These are phyloP conservation scores for Lophura nycthemera DNA, from an alignment of 2,113 vertebrate genomes.

Conservation along the genomic window DNA sequence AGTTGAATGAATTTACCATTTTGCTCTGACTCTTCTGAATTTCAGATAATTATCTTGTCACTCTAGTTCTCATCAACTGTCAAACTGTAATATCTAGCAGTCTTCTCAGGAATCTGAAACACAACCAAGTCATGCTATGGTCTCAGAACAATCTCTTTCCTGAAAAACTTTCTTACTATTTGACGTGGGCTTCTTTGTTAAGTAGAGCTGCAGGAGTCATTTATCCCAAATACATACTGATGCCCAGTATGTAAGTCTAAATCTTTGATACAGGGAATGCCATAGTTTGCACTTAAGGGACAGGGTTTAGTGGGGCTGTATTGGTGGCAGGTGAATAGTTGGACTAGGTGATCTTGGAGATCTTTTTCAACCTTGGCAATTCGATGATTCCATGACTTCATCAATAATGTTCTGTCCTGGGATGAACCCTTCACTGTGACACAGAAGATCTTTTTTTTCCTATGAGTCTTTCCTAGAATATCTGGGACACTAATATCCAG, in stretches of 20 bases:
- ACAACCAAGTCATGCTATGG: fast-evolving
- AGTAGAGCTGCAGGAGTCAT: neutral
- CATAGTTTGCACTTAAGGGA: neutral
- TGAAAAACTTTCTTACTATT: neutral
- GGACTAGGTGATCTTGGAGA: too few relatives aligned
- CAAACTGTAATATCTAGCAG: neutral
- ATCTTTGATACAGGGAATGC: neutral
- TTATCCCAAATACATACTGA: neutral
- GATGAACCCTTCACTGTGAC: neutral
- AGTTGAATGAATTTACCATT: neutral
- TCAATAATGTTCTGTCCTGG: neutral
- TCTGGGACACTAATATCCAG: neutral
- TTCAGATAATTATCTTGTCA: neutral
- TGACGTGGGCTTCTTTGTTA: neutral
- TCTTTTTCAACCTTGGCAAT: too few relatives aligned
- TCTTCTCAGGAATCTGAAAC: neutral
- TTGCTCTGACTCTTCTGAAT: neutral
- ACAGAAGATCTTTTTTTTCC: neutral
- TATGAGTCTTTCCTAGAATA: neutral
- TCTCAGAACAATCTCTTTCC: neutral
- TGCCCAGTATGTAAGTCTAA: neutral
- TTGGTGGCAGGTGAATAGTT: too few relatives aligned
- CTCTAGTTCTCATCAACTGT: neutral
- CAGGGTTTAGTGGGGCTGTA: too few relatives aligned
- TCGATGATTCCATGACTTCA: too few relatives aligned